Evolutionary conservation across 2,797 vertebrate genomes (phyloP), one percentile per base, ranked within the genome.

Genomic region (Tinamus major): DNA sequence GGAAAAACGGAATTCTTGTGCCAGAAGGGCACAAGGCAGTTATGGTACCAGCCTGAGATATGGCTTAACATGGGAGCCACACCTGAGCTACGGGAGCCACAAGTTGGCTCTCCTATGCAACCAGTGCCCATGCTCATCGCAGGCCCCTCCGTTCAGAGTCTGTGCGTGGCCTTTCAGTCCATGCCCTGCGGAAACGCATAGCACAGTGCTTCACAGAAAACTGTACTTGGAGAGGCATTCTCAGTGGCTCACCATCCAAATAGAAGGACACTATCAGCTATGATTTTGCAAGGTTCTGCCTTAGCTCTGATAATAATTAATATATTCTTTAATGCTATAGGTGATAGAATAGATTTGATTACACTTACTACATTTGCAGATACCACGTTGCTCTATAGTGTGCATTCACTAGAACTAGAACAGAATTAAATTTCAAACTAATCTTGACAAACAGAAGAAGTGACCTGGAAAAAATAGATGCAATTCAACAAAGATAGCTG

Each of bases 181-280:
- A 0, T 20, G 44, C 6, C 51, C 16, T 65, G 7, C 1, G 4
- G 58, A 26, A n/a, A 23, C 0, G 0, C 35, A 17, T 7, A 14
- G 23, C 1, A 5, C 26, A 29, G 67, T 8, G 67, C 51, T 6
- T 29, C 27, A 9, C 51, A 53, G 55, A 79, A 94, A 88, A 70
- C 37, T 67, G 13, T 19, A 14, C 21, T 84, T 39, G 61, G 39
- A 70, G 63, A 58, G 39, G 63, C 59, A 51, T 41, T 93, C 51
- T 33, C 63, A 79, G 15, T 48, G 56, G 33, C 67, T 92, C 27
- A 5, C 70, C 76, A 87, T 44, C 13, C 56, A 84, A 90, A 78
- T 23, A 85, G 14, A 75, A 79, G 11, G 79, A 90, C 59, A 76
- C 21, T 29, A 27, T 68, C 81, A 79, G 71, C 65, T 26, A 31